Base-by-base conservation (phyloP, 2,113 vertebrate species). In the Emydura subglobosa region DNA sequence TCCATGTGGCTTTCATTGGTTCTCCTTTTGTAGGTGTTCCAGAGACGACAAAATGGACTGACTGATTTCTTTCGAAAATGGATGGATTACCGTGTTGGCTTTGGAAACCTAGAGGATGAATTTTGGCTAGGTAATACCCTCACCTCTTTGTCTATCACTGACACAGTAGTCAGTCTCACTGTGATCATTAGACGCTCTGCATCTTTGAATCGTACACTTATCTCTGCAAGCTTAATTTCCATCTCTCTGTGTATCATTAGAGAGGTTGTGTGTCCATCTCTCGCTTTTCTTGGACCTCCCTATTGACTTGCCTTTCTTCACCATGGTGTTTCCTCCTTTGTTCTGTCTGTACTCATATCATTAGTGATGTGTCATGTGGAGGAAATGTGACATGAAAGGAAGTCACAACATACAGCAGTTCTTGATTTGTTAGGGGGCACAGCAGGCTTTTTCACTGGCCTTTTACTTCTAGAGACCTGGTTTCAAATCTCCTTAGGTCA, bases 31-130 rank as follows among this genome's bases (percentile, higher is more conserved):
- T 83, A 99, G 99, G 99, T 99, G 25, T 99, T 99, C 95, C 99
- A 99, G 98, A 98, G 99, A 90, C 98, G 99, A 51, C 99, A 99
- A 97, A 99, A 99, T 0, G 99, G 99, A 76, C 98, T 99, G 93
- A 99, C 99, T 0, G 99, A 99, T 96, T 99, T 99, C 95, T 99
- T 99, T 96, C 98, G 99, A 88, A 99, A 99, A 96, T 99, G 99
- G 99, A 98, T 98, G 82, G 99, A 99, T 97, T 99, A 99, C 87
- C 98, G 98, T 1, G 91, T 98, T 21, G 99, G 99, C 54, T 99
- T 99, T 19, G 99, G 99, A 83, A 99, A 99, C 97, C 90, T 99
- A 93, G 99, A 99, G 94, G 99, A 99, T 72, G 99, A 99, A 95
- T 99, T 99, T 96, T 99, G 99, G 99, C 98, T 99, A 27, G 99